Conservation (phyloP, 2,888 invertebrate genomes). For the Sesamia inferens region DNA sequence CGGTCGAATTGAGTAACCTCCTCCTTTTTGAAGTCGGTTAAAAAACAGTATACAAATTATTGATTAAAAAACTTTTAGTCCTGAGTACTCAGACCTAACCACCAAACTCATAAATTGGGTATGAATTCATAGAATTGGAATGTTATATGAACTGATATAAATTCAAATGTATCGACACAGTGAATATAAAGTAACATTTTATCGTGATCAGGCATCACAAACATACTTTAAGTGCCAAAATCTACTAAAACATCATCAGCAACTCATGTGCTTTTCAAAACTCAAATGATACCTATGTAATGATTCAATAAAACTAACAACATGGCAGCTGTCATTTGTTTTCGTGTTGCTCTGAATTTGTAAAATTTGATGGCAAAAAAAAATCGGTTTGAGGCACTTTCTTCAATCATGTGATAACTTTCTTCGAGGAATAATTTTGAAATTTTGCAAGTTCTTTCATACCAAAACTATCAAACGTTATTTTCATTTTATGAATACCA, state of each 20-base stretch:
- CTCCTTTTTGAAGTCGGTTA: too few species aligned
- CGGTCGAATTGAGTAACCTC: too few species aligned
- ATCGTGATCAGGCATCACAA: too few species aligned
- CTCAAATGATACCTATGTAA: too few species aligned
- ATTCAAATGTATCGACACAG: background rate
- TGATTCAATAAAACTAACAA: conserved; percentile 9
- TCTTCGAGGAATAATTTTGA: too few species aligned
- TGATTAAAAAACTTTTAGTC: background rate
- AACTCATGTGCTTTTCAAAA: too few species aligned
- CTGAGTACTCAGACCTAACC: background rate
- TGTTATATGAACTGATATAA: background rate
- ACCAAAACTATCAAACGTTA: too few species aligned
- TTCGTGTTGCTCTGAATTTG: background rate
- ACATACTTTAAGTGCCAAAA: background rate
- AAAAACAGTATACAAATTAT: background rate
- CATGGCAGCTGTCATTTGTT: conserved; percentile 5
- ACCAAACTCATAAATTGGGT: background rate
- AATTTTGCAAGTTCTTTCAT: too few species aligned
- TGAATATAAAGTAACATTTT: background rate
- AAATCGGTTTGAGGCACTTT: too few species aligned
- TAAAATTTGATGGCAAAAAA: background rate
- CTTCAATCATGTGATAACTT: too few species aligned
- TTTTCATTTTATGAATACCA: too few species aligned
- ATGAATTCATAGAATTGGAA: background rate
- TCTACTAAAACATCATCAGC: background rate